These are phyloP conservation scores for Pandemis cinnamomeana DNA, from an alignment of 2,888 invertebrate genomes.

Conservation along the genomic window DNA sequence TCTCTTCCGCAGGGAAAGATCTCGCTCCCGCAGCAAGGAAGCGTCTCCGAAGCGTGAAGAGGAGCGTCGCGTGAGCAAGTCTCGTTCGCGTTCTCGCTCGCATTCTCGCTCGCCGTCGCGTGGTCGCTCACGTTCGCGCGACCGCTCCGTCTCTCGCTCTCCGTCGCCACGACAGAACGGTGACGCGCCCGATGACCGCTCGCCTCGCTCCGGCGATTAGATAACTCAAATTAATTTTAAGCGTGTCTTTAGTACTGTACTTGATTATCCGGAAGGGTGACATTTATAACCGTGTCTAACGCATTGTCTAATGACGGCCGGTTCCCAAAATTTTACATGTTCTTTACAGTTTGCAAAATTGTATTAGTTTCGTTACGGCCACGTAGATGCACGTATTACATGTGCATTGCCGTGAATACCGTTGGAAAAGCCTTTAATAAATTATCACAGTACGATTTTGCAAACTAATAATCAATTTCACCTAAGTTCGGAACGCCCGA, in stretches of 20 bases:
- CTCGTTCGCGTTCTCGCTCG: constrained; percentile 65
- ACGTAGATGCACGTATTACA: background rate
- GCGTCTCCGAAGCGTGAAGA: constrained; percentile 75
- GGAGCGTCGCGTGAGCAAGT: constrained; percentile 71
- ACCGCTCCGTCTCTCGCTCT: constrained; percentile 64
- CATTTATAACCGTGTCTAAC: background rate
- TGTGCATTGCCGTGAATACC: background rate
- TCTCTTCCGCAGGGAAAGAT: constrained; percentile 83
- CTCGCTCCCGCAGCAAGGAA: constrained; percentile 88
- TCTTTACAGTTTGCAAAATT: background rate
- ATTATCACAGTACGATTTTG: background rate
- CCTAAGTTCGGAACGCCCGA: no score
- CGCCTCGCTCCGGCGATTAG: constrained; percentile 78
- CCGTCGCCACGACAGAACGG: constrained; percentile 75
- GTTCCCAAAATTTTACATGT: background rate
- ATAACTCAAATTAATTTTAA: constrained; percentile 15
- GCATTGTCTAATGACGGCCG: background rate
- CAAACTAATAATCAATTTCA: background rate
- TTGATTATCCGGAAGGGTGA: background rate
- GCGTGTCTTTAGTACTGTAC: constrained; percentile 31
- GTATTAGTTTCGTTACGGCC: background rate
- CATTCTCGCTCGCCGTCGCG: constrained; percentile 61
- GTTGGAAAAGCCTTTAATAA: background rate
- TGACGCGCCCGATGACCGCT: constrained; percentile 69
- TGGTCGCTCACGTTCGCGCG: constrained; percentile 64